A percentile compares a stretch with the other conserved stretches of the same genome.
These are phyloP conservation scores for Pangasius larnaudii DNA, from an alignment of 2,797 vertebrate species.

Conservation along the genomic window DNA sequence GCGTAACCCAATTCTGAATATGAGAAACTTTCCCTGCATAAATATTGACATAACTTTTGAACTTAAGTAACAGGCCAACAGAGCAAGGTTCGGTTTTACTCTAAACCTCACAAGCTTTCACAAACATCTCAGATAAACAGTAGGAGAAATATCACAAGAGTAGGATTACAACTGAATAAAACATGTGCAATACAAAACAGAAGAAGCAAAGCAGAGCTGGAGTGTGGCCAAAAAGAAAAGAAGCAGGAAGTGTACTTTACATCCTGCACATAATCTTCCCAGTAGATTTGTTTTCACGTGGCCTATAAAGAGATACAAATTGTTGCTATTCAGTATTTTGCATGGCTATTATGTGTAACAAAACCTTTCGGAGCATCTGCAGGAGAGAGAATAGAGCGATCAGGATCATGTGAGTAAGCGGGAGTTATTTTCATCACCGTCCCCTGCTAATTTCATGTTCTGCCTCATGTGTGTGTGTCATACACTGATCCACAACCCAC, in stretches of 20 bases:
- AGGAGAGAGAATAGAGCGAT: background rate
- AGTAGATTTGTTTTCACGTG: background rate
- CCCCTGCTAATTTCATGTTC: background rate
- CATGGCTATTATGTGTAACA: background rate
- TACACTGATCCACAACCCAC: background rate
- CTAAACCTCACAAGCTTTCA: background rate
- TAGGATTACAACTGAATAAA: background rate
- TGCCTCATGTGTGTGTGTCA: background rate
- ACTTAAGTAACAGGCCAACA: background rate
- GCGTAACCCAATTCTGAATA: background rate
- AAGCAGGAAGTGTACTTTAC: background rate
- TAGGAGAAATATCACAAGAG: background rate
- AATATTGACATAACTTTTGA: background rate
- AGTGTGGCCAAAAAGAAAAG: background rate
- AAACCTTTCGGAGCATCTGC: background rate
- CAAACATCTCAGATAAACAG: background rate
- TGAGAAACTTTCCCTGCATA: background rate
- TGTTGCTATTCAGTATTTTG: background rate
- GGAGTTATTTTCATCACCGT: conserved; percentile 2
- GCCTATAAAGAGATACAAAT: background rate
- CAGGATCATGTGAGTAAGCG: background rate
- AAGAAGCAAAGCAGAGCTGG: background rate
- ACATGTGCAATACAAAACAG: background rate
- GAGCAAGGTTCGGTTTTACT: background rate
- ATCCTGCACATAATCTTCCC: background rate